These are phyloP conservation scores for Rhea americana DNA, from an alignment of 2,113 vertebrate species.

Conservation along the genomic window DNA sequence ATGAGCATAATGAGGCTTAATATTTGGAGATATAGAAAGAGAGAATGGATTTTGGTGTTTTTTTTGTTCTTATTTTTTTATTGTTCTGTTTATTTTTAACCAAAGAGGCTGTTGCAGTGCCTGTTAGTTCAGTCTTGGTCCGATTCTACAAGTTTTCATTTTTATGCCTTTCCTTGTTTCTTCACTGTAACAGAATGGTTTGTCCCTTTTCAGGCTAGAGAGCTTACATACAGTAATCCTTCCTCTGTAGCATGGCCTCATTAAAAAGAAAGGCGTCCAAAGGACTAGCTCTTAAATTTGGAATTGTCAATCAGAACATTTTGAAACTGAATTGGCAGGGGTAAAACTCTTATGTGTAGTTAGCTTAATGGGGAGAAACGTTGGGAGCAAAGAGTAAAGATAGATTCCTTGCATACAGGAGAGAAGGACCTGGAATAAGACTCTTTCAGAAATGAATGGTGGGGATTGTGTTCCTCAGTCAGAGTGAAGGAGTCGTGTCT, in stretches of 20 bases:
- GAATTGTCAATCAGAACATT: neutral
- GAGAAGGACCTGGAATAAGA: neutral
- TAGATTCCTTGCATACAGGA: neutral
- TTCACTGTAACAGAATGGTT: neutral
- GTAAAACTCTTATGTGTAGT: neutral
- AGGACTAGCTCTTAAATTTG: neutral
- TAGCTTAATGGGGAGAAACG: neutral
- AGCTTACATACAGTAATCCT: neutral
- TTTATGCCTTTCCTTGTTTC: neutral
- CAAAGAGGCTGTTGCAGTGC: neutral
- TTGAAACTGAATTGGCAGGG: neutral
- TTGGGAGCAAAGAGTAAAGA: neutral
- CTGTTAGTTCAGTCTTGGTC: neutral
- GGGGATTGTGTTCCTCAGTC: accelerated
- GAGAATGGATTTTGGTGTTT: neutral
- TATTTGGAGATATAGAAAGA: neutral
- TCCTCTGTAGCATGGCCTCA: neutral
- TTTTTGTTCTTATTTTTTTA: too few relatives aligned
- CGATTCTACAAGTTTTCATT: neutral
- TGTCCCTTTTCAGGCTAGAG: neutral
- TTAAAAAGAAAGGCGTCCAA: neutral
- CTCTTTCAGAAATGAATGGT: neutral
- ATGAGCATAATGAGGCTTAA: neutral
- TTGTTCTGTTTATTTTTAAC: neutral
- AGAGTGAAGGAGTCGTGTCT: neutral